These are phyloP conservation scores for Tragelaphus scriptus DNA, from an alignment of 2,113 vertebrate genomes.

Conservation along the genomic window DNA sequence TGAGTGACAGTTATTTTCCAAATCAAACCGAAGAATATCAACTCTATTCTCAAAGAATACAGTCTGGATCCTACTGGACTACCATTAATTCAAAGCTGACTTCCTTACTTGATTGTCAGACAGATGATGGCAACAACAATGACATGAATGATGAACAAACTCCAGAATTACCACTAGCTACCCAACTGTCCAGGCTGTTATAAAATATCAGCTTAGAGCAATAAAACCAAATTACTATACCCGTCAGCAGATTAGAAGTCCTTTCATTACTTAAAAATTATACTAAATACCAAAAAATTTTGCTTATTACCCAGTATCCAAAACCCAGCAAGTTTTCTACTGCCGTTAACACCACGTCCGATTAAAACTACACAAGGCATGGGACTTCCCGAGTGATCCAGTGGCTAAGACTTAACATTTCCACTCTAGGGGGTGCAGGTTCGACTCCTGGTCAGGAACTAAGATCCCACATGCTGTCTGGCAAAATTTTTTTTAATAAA, in stretches of 20 bases:
- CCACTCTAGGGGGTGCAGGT: neutral
- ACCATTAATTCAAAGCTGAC: neutral
- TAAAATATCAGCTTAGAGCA: conserved; percentile 7
- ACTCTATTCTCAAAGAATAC: neutral
- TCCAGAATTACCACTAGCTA: neutral
- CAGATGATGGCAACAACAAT: neutral
- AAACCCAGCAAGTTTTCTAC: conserved; percentile 3
- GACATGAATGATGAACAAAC: neutral
- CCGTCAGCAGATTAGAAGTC: neutral
- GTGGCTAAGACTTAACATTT: neutral
- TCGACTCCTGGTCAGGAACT: neutral
- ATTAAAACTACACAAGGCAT: neutral
- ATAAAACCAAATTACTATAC: neutral
- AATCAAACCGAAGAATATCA: neutral
- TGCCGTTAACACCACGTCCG: neutral
- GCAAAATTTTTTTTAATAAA: neutral
- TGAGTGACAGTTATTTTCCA: neutral
- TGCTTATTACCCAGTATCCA: neutral
- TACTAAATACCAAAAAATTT: neutral
- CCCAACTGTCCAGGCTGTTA: neutral
- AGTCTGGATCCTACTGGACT: neutral
- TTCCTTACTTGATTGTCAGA: neutral
- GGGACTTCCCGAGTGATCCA: neutral
- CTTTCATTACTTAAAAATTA: neutral
- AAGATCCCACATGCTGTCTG: neutral